Evolutionary conservation across 2,113 vertebrate species (phyloP).

Genomic region (Mustela lutreola): DNA sequence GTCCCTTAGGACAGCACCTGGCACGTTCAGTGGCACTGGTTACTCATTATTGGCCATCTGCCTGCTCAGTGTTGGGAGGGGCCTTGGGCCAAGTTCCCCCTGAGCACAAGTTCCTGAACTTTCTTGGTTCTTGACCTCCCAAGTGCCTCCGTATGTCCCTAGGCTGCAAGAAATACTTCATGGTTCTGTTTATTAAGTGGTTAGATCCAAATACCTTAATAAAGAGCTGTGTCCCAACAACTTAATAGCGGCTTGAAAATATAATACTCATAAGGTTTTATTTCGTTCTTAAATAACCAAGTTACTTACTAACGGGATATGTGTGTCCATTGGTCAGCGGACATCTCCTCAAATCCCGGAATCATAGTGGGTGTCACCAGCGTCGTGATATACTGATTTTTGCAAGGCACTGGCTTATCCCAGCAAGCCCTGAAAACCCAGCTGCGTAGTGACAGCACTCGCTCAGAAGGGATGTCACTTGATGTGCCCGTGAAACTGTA

Average conservation of each 20-base stretch:
- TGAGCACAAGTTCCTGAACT: neutral
- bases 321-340: neutral
- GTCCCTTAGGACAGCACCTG: neutral
- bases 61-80: neutral
- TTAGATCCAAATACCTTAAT: neutral
- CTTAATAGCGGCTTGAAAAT: constrained; percentile 44
- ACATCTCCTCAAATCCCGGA: neutral
- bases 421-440: neutral
- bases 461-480: neutral
- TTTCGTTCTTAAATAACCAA: neutral
- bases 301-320: neutral
- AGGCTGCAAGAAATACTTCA: neutral
- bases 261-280: neutral
- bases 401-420: neutral
- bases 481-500: no score
- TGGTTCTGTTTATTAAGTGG: neutral
- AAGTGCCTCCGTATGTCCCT: neutral
- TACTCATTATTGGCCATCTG: neutral
- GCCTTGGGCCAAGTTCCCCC: neutral
- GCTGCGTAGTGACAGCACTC: accelerated
- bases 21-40: accelerated
- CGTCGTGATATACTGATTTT: neutral
- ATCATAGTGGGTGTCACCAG: neutral
- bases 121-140: neutral
- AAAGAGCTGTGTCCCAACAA: constrained; percentile 33